These are phyloP conservation scores for Apoderus coryli DNA, from an alignment of 2,888 invertebrate species.

Conservation along the genomic window DNA sequence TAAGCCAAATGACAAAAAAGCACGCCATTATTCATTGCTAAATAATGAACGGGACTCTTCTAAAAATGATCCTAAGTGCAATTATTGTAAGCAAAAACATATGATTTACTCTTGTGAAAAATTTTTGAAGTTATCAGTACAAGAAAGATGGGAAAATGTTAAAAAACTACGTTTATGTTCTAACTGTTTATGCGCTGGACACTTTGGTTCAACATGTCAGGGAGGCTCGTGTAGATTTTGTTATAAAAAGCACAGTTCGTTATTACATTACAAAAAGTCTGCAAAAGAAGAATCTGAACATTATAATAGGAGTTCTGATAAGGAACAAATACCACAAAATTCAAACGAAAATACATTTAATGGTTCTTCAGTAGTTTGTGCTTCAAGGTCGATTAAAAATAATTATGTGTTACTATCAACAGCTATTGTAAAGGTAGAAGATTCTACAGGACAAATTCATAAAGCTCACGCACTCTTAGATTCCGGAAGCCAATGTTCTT, in stretches of 20 bases:
- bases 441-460: conserved; percentile 4
- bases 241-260: conserved; percentile 4
- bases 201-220: conserved; percentile 10
- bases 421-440: conserved; percentile 3
- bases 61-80: neutral
- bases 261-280: conserved; percentile 4
- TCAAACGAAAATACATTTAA: conserved; percentile 2
- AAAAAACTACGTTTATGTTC: conserved; percentile 4
- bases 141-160: conserved; percentile 3
- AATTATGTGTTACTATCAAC: conserved; percentile 7
- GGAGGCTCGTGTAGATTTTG: conserved; percentile 6
- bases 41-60: too few species aligned
- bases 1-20: too few species aligned
- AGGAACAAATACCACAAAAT: neutral
- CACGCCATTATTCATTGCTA: too few species aligned
- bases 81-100: conserved; percentile 5
- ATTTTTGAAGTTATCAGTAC: conserved; percentile 5
- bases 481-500: conserved; percentile 7
- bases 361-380: neutral
- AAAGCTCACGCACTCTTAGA: conserved; percentile 7
- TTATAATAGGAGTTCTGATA: neutral
- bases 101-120: conserved; percentile 5
- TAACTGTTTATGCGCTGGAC: conserved; percentile 8
- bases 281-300: neutral
- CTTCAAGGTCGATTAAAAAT: conserved; percentile 1